Conservation (phyloP, 2,888 invertebrate genomes). For the Hipparchia sbordonii region DNA sequence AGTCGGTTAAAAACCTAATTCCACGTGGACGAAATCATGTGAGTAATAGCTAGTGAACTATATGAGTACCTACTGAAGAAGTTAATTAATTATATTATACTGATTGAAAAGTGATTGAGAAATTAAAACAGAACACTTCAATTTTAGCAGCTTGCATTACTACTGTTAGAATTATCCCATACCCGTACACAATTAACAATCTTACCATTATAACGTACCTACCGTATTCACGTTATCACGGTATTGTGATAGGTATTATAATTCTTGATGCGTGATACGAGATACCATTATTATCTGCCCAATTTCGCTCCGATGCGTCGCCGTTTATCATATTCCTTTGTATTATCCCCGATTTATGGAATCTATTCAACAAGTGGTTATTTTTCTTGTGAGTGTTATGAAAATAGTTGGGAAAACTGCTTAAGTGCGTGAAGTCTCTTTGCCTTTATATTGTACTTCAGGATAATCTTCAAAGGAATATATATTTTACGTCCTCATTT, state of each 20-base stretch:
- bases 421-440: not conserved
- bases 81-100: no score
- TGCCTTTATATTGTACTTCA: not conserved
- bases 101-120: no score
- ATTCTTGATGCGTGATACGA: not conserved
- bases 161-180: not conserved
- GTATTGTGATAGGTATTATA: not conserved
- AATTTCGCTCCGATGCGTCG: conserved; percentile 17
- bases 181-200: not conserved
- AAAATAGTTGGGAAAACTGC: not conserved
- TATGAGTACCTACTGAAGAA: no score
- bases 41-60: no score
- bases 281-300: conserved; percentile 24
- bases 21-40: no score
- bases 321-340: conserved; percentile 8
- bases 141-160: no score
- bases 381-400: conserved; percentile 1
- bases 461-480: not conserved
- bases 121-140: no score
- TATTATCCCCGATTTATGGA: conserved; percentile 3
- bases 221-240: not conserved
- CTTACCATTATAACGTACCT: not conserved
- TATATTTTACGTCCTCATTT: no score
- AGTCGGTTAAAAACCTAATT: no score
- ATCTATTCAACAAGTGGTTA: conserved; percentile 11